A percentile compares a stretch with the other conserved stretches of the same genome.
Conservation (phyloP, 2,797 vertebrate species). For the Poecilia wingei region DNA sequence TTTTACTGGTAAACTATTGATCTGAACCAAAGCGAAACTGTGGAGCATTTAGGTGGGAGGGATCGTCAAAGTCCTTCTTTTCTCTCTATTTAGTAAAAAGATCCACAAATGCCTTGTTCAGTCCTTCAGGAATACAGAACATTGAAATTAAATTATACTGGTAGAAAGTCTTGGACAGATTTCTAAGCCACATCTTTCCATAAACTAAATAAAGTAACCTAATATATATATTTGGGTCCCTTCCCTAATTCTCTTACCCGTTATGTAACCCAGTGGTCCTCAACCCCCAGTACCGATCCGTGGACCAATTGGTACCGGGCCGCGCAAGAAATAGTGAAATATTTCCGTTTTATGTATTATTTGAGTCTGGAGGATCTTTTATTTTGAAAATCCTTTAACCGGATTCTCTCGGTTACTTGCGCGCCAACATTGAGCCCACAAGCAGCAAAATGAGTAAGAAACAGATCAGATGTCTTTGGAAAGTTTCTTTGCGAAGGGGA, state of each 20-base stretch:
- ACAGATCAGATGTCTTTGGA: no score
- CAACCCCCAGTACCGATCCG: no score
- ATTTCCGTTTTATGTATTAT: no score
- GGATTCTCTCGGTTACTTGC: no score
- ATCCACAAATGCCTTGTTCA: not conserved
- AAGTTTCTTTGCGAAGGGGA: no score
- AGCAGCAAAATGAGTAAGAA: no score
- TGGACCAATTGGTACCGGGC: no score
- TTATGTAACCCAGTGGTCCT: not conserved
- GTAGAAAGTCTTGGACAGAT: not conserved
- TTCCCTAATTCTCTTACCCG: not conserved
- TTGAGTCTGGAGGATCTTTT: no score
- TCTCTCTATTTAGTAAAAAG: not conserved
- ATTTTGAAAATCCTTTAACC: no score
- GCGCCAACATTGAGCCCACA: no score
- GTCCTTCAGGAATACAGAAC: not conserved
- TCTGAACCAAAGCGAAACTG: conserved; percentile 6
- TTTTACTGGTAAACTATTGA: conserved; percentile 28
- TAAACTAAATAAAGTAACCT: not conserved
- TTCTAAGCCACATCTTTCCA: not conserved
- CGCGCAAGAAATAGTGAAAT: no score
- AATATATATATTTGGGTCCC: not conserved
- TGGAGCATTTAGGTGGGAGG: not conserved
- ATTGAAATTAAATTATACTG: not conserved
- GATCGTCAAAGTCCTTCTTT: not conserved